Evolutionary conservation across 2,888 invertebrate genomes (phyloP), one percentile per base, ranked within the genome.

Genomic region (Sipha maydis): DNA sequence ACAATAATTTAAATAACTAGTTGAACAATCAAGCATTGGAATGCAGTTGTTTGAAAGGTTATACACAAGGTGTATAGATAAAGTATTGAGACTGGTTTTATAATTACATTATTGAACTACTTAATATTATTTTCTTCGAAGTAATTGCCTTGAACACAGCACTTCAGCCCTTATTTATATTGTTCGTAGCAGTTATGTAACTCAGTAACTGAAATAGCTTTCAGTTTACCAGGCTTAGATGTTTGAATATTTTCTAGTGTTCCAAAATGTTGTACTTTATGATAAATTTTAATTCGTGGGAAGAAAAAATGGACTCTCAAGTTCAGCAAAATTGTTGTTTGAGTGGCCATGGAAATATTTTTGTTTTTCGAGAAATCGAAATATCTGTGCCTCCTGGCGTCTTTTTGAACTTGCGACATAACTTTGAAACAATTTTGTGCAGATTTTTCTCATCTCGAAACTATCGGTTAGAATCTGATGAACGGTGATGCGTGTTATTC

Each of bases 171-270:
- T 69, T 90, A 89, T 86, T 91, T 90, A 73, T 90, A 90, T 31
- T 90, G 90, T 56, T 90, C 90, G 86, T 90, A 91, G 89, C 86
- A 90, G 89, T 90, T 89, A 89, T 90, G 89, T 89, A 90, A 90
- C 89, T 90, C 90, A 54, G 75, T 86, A 85, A 89, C 79, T 86
- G 90, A 89, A 90, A 90, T 91, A 89, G 89, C 89, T 90, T 91
- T 90, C 89, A 91, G 89, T 89, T 90, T 89, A 90, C 89, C 89
- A 88, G 90, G 90, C 38, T 17, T 90, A 73, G n/a, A 84, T 25
- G 9, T 67, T 61, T 77, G 4, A 77, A 77, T 85, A 67, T 85
- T 85, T 76, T 67, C 77, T 31, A 61, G 54, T 48, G 54, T 54
- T 11, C 14, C 19, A 77, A 48, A 77, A 77, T 48, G 28, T 48